Evolutionary conservation across 2,797 vertebrate species (phyloP).

Genomic region (Haliaeetus albicilla): DNA sequence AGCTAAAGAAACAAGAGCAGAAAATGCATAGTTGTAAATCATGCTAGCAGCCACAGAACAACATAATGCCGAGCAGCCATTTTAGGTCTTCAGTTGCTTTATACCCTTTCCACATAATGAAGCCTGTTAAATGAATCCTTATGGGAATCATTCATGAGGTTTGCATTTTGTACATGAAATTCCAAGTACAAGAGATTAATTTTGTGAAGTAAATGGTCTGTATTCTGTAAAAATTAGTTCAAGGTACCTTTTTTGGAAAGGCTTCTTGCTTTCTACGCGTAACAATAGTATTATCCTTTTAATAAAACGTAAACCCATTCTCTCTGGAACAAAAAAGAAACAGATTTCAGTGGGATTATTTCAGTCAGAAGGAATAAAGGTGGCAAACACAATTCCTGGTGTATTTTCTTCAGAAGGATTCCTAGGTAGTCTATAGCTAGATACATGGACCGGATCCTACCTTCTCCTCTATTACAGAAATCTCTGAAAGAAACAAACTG

Average conservation of each 20-base stretch:
- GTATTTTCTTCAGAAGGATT: not conserved
- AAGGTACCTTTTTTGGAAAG: not conserved
- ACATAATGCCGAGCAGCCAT: slow-evolving; percentile 28
- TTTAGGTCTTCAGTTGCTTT: slow-evolving; percentile 24
- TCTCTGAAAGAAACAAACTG: not conserved
- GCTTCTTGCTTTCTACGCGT: slow-evolving; percentile 53
- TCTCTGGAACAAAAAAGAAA: not conserved
- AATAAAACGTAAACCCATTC: not conserved
- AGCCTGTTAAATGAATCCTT: slow-evolving; percentile 39
- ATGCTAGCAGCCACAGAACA: not conserved
- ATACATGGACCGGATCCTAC: not conserved
- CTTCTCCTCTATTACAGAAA: not conserved
- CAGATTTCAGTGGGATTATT: not conserved
- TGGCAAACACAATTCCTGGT: not conserved
- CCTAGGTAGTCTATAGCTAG: not conserved
- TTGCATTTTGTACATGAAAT: slow-evolving; percentile 28
- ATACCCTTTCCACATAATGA: slow-evolving; percentile 32
- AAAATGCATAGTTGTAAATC: slow-evolving; percentile 38
- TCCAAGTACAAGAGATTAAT: slow-evolving; percentile 4
- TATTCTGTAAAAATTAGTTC: slow-evolving; percentile 40
- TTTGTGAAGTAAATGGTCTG: not conserved
- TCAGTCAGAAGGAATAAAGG: not conserved
- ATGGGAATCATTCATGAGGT: slow-evolving; percentile 28
- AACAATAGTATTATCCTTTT: not conserved
- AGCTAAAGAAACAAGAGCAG: slow-evolving; percentile 56